A percentile compares a stretch with the other conserved stretches of the same genome.
Evolutionary conservation across 2,888 invertebrate genomes (phyloP).

Genomic region (Gibbula magus): DNA sequence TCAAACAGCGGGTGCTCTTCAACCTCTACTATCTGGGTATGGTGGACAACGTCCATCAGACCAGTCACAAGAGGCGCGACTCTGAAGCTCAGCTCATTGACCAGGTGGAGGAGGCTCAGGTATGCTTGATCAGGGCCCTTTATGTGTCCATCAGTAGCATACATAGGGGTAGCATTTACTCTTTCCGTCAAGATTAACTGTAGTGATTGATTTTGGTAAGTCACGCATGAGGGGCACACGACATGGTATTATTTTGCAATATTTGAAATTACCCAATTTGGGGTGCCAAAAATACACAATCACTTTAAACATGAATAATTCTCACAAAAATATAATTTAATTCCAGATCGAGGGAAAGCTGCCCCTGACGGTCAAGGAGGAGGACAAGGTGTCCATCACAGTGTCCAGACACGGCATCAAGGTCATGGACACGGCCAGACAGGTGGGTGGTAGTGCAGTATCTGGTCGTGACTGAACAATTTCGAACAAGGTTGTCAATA

Average conservation of each 20-base stretch:
- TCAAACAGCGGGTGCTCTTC: slow-evolving; percentile 46
- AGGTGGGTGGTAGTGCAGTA: slow-evolving; percentile 46
- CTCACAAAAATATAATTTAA: too few relatives aligned
- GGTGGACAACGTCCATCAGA: slow-evolving; percentile 66
- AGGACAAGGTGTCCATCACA: slow-evolving; percentile 64
- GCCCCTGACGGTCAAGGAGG: slow-evolving; percentile 64
- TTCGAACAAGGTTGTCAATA: background rate
- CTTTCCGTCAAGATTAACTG: background rate
- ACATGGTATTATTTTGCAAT: too few relatives aligned
- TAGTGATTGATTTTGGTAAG: too few relatives aligned
- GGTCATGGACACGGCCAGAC: slow-evolving; percentile 63
- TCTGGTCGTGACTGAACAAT: background rate
- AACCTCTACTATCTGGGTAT: slow-evolving; percentile 68
- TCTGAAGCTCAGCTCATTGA: slow-evolving; percentile 73
- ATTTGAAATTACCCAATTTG: too few relatives aligned
- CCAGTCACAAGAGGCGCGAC: slow-evolving; percentile 62
- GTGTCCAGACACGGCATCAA: slow-evolving; percentile 72
- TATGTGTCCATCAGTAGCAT: background rate
- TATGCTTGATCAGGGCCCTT: slow-evolving; percentile 27
- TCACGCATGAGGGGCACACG: too few relatives aligned
- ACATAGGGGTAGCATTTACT: background rate
- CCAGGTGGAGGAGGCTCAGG: slow-evolving; percentile 73
- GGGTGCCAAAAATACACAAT: too few relatives aligned
- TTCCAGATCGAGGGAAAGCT: slow-evolving; percentile 69
- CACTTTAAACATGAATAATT: too few relatives aligned